Evolutionary conservation across 2,113 vertebrate species (phyloP).

Genomic region (Camelus bactrianus): DNA sequence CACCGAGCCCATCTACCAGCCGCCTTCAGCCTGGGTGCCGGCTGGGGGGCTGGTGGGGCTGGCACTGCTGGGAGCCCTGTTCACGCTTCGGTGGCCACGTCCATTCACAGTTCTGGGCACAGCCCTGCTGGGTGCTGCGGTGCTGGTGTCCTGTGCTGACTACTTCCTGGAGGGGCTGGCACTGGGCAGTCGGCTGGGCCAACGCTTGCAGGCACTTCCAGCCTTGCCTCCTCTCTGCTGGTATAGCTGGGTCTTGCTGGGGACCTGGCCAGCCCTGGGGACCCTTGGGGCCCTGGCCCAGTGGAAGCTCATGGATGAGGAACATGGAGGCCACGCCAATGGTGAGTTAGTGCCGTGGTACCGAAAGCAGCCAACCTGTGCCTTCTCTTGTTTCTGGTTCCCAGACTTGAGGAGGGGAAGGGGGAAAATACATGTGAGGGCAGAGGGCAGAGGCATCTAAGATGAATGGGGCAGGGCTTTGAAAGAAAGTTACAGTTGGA

Average conservation of each 20-base stretch:
- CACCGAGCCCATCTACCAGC: slow-evolving; percentile 90
- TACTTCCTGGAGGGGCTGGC: slow-evolving; percentile 92
- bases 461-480: neutral
- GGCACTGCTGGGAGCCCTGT: slow-evolving; percentile 92
- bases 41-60: slow-evolving; percentile 90
- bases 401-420: neutral
- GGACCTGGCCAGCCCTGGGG: slow-evolving; percentile 92
- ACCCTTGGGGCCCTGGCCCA: slow-evolving; percentile 91
- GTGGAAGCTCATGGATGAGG: slow-evolving; percentile 92
- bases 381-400: neutral
- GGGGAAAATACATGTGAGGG: neutral
- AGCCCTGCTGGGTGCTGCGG: slow-evolving; percentile 90
- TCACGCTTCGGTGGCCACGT: slow-evolving; percentile 93
- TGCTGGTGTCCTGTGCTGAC: slow-evolving; percentile 91
- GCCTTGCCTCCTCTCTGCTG: slow-evolving; percentile 90
- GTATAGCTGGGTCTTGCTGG: slow-evolving; percentile 94
- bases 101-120: slow-evolving; percentile 92
- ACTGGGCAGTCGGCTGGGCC: slow-evolving; percentile 87
- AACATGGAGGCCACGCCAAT: slow-evolving; percentile 90
- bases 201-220: slow-evolving; percentile 88
- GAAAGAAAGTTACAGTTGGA: neutral
- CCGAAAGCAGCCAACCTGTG: slow-evolving; percentile 35
- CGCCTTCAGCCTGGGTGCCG: slow-evolving; percentile 92
- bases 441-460: neutral
- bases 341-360: slow-evolving; percentile 84